These are phyloP conservation scores for Zaprionus lachaisei DNA, from an alignment of 1,140 invertebrate species.

Conservation along the genomic window DNA sequence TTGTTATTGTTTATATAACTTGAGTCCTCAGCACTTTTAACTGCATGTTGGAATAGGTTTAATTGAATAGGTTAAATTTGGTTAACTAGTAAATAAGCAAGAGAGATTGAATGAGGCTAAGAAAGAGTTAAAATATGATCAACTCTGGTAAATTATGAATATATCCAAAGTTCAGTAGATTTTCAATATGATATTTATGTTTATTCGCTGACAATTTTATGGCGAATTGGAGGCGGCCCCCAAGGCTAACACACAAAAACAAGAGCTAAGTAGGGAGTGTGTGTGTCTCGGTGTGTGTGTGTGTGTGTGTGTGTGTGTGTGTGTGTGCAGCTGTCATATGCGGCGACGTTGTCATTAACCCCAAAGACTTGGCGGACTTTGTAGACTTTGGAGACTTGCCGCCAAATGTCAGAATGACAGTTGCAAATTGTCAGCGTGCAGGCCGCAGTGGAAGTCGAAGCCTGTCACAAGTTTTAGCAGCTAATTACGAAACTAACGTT, in stretches of 20 bases:
- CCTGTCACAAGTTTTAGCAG: slow-evolving; percentile 45
- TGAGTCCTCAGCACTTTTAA: too few relatives aligned
- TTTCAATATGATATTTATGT: slow-evolving; percentile 1
- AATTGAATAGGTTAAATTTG: too few relatives aligned
- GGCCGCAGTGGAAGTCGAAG: not conserved
- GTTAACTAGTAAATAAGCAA: too few relatives aligned
- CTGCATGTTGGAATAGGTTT: too few relatives aligned
- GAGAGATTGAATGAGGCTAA: not conserved
- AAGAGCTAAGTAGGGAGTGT: slow-evolving; percentile 16
- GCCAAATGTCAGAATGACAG: slow-evolving; percentile 57
- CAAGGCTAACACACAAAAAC: slow-evolving; percentile 28
- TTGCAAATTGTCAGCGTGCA: slow-evolving; percentile 52
- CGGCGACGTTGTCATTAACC: slow-evolving; percentile 52
- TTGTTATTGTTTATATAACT: not conserved
- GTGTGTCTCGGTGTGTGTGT: not conserved
- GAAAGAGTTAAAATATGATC: not conserved
- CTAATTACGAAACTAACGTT: slow-evolving; percentile 56
- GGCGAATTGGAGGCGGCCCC: slow-evolving; percentile 26
- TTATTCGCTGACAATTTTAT: slow-evolving; percentile 31
- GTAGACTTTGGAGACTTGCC: slow-evolving; percentile 39
- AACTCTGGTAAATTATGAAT: not conserved
- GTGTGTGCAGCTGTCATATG: slow-evolving; percentile 40
- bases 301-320: slow-evolving; percentile 7
- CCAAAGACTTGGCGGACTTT: slow-evolving; percentile 14
- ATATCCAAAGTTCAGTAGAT: not conserved